phyloP scores from a whole-genome alignment of 2,797 vertebrate species.

The Gadopsis marmoratus region DNA sequence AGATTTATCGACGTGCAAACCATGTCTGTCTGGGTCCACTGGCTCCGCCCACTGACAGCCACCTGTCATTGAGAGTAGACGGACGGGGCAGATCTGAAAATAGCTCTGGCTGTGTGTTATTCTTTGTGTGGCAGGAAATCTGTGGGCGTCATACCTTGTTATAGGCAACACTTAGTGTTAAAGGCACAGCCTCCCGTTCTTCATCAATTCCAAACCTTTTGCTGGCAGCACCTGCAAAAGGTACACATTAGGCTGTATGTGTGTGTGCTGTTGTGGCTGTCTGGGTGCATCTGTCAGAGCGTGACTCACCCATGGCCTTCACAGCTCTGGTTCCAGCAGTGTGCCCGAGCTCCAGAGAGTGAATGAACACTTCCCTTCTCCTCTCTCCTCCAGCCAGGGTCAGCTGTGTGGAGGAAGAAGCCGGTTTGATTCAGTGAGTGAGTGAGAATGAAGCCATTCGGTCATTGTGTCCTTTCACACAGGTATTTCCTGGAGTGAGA shows the following conservation, averaged over 20 bases:
- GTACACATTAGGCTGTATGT: not conserved
- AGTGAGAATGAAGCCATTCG: not conserved
- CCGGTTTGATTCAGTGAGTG: too few relatives aligned
- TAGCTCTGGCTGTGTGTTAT: not conserved
- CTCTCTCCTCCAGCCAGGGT: conserved; percentile 92
- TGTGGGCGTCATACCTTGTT: conserved; percentile 86
- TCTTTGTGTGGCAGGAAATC: conserved; percentile 11
- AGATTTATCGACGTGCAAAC: conserved; percentile 93
- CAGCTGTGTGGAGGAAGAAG: conserved; percentile 81
- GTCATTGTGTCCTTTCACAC: not conserved
- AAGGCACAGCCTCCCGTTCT: conserved; percentile 92
- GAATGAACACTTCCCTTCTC: conserved; percentile 92
- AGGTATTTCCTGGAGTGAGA: not conserved
- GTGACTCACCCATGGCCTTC: conserved; percentile 91
- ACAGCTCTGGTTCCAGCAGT: conserved; percentile 92
- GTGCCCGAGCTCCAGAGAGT: conserved; percentile 95
- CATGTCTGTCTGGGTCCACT: conserved; percentile 88
- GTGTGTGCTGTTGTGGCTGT: not conserved
- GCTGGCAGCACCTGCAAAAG: conserved; percentile 89
- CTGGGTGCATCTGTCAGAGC: conserved; percentile 6
- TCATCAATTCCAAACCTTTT: conserved; percentile 95
- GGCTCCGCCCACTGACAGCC: conserved; percentile 90
- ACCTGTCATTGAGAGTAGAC: conserved; percentile 80
- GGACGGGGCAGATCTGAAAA: conserved; percentile 9
- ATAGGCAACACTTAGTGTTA: conserved; percentile 91